Conservation (phyloP, 2,888 invertebrate species). For the Eupithecia subumbrata region DNA sequence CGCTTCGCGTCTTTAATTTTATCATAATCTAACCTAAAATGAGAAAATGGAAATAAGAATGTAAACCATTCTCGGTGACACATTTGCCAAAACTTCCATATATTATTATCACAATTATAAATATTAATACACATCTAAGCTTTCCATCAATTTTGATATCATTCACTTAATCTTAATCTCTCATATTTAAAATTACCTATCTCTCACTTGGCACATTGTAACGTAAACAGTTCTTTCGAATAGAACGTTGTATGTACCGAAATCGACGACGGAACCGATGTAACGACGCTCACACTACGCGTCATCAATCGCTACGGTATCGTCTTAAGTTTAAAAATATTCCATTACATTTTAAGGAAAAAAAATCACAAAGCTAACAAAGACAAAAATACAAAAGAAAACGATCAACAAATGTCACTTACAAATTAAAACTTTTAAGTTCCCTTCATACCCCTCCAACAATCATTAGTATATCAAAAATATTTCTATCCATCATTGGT, state of each 20-base stretch:
- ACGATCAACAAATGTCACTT: conserved; percentile 82
- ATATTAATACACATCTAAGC: conserved; percentile 77
- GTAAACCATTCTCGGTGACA: conserved; percentile 64
- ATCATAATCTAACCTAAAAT: conserved; percentile 66
- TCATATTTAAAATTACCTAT: conserved; percentile 79
- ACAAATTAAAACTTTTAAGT: conserved; percentile 80
- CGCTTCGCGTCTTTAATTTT: conserved; percentile 45
- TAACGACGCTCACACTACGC: conserved; percentile 62
- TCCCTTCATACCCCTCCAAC: conserved; percentile 74
- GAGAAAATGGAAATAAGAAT: conserved; percentile 67
- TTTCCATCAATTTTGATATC: conserved; percentile 81
- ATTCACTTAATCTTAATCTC: conserved; percentile 82
- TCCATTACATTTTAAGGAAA: conserved; percentile 66
- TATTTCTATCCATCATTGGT: conserved; percentile 57
- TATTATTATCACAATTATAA: conserved; percentile 82
- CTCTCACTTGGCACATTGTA: conserved; percentile 83
- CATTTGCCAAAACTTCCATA: conserved; percentile 81
- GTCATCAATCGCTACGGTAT: conserved; percentile 68
- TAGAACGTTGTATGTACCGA: conserved; percentile 62
- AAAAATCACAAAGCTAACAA: conserved; percentile 81
- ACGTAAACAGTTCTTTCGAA: conserved; percentile 77
- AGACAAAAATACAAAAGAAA: conserved; percentile 81
- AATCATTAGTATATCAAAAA: conserved; percentile 79
- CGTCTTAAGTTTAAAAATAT: conserved; percentile 63
- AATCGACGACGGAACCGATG: conserved; percentile 59